These are phyloP conservation scores for Potorous gilbertii DNA, from an alignment of 2,797 vertebrate species.

Conservation along the genomic window DNA sequence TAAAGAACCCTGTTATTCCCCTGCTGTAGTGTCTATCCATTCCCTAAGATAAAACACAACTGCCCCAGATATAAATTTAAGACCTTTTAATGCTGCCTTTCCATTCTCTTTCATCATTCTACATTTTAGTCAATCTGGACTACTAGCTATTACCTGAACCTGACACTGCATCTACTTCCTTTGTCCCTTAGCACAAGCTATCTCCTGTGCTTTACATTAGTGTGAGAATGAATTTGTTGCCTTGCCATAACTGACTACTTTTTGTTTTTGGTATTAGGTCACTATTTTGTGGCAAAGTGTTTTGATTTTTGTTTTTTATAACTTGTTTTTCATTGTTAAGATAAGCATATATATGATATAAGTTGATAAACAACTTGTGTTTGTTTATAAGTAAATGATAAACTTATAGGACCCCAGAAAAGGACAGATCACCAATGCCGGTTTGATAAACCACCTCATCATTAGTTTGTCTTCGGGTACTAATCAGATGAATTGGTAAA, in stretches of 20 bases:
- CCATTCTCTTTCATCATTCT: neutral
- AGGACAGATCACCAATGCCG: neutral
- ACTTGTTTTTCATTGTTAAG: neutral
- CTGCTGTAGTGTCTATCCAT: neutral
- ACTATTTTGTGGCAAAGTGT: neutral
- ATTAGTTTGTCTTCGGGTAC: neutral
- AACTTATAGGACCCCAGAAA: neutral
- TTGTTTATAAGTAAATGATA: neutral
- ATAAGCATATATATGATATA: neutral
- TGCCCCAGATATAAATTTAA: neutral
- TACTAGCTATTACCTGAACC: neutral
- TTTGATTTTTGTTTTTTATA: neutral
- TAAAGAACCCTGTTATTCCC: neutral
- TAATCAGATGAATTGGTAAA: neutral
- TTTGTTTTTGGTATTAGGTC: neutral
- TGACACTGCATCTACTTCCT: neutral
- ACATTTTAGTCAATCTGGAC: neutral
- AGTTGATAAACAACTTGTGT: neutral
- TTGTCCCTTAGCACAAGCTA: neutral
- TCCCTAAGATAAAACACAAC: constrained; percentile 35
- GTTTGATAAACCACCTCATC: neutral
- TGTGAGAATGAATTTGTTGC: neutral
- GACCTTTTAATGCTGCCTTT: neutral
- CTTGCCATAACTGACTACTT: neutral
- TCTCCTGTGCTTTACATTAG: neutral